Conservation (phyloP, 1,140 invertebrate species). For the Lanistes nyassanus region DNA sequence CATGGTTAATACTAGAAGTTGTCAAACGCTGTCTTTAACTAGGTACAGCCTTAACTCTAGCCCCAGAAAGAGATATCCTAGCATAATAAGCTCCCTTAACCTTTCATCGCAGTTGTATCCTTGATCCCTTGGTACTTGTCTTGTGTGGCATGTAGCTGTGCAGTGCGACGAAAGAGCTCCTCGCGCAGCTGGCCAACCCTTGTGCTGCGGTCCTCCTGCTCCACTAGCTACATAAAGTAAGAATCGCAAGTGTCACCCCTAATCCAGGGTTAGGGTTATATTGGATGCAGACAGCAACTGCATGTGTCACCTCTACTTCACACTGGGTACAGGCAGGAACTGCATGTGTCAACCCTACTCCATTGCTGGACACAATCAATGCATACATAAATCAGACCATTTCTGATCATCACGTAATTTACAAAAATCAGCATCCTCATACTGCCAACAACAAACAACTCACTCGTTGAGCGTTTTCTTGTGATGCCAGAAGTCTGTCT, state of each 20-base stretch:
- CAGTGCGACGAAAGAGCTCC: conserved; percentile 67
- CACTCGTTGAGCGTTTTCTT: conserved; percentile 53
- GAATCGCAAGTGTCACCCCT: no score
- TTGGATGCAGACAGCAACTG: conserved; percentile 26
- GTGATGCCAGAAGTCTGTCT: conserved; percentile 57
- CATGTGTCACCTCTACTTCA: neutral
- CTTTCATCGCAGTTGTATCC: conserved; percentile 28
- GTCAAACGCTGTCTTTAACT: no score
- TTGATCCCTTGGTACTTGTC: conserved; percentile 40
- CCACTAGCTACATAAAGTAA: conserved; percentile 50
- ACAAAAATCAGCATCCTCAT: neutral
- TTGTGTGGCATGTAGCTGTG: conserved; percentile 53
- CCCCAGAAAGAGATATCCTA: no score
- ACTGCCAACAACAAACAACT: neutral
- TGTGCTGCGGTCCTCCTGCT: conserved; percentile 56
- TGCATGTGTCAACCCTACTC: neutral
- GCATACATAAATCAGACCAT: neutral
- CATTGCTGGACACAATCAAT: neutral
- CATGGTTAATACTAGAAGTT: no score
- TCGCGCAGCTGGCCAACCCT: conserved; percentile 54
- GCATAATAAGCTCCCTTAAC: no score
- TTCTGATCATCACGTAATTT: neutral
- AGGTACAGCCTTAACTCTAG: no score
- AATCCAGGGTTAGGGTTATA: no score
- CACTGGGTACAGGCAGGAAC: neutral